These are phyloP conservation scores for Galendromus occidentalis DNA, from an alignment of 1,140 invertebrate species.

Conservation along the genomic window DNA sequence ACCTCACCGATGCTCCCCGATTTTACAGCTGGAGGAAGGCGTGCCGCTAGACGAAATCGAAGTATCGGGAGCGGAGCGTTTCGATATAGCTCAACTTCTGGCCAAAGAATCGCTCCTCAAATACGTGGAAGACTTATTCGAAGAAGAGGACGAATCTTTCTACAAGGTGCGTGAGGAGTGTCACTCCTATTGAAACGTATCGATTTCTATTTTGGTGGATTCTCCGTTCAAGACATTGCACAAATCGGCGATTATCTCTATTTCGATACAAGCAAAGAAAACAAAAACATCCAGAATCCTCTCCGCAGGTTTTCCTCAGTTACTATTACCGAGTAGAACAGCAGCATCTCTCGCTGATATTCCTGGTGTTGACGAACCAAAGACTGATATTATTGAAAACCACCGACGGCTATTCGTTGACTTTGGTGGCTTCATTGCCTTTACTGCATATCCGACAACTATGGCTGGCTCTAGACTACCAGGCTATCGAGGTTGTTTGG, in stretches of 20 bases:
- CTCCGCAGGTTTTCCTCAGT: neutral
- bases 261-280: too few relatives aligned
- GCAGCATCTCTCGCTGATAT: neutral
- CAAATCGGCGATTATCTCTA: too few relatives aligned
- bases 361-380: neutral
- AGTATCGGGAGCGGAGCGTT: neutral
- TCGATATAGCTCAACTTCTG: neutral
- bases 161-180: neutral
- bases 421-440: neutral
- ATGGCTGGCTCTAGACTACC: neutral
- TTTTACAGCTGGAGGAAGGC: too few relatives aligned
- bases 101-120: conserved; percentile 3
- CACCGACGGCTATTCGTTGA: neutral
- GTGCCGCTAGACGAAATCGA: neutral
- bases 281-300: too few relatives aligned
- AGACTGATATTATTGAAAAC: neutral
- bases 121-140: neutral
- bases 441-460: neutral
- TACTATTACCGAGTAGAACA: conserved; percentile 7
- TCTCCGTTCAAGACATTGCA: too few relatives aligned
- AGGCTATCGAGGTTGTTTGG: neutral
- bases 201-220: too few relatives aligned
- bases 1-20: too few relatives aligned
- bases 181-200: too few relatives aligned
- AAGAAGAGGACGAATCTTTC: neutral